Conservation (phyloP, 2,888 invertebrate genomes). For the Brenthis ino region DNA sequence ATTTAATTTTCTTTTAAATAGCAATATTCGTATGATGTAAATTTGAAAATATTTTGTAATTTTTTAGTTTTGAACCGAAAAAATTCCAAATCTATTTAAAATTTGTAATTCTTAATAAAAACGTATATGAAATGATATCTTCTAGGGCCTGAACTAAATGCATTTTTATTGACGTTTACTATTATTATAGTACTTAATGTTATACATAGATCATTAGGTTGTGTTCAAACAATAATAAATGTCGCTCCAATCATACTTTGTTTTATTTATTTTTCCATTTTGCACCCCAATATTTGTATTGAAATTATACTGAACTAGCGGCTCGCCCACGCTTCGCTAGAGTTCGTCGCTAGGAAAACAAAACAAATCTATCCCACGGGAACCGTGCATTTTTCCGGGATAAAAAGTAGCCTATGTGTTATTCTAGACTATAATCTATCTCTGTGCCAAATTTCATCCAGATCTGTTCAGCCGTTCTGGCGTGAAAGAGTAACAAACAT, state of each 20-base stretch:
- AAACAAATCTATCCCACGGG: too few relatives aligned
- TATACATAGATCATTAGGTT: slow-evolving; percentile 41
- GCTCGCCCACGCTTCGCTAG: neutral
- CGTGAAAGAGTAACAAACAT: too few relatives aligned
- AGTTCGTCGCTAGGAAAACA: too few relatives aligned
- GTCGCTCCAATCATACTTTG: slow-evolving; percentile 34
- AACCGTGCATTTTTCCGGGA: too few relatives aligned
- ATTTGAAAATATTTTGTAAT: neutral
- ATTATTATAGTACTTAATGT: slow-evolving; percentile 39
- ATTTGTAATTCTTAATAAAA: slow-evolving; percentile 1
- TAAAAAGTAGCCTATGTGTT: too few relatives aligned
- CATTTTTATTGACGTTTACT: slow-evolving; percentile 34
- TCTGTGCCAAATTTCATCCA: too few relatives aligned
- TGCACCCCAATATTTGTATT: neutral
- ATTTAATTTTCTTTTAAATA: too few relatives aligned
- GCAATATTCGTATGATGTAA: too few relatives aligned
- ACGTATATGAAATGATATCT: neutral
- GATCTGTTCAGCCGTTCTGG: too few relatives aligned
- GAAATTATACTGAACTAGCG: neutral
- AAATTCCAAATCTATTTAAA: neutral
- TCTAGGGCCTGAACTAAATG: slow-evolving; percentile 23
- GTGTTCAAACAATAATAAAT: slow-evolving; percentile 46
- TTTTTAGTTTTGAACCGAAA: neutral
- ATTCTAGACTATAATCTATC: too few relatives aligned
- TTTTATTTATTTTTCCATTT: slow-evolving; percentile 25